phyloP scores from a whole-genome alignment of 2,113 vertebrate species.

The Hippocampus zosterae region DNA sequence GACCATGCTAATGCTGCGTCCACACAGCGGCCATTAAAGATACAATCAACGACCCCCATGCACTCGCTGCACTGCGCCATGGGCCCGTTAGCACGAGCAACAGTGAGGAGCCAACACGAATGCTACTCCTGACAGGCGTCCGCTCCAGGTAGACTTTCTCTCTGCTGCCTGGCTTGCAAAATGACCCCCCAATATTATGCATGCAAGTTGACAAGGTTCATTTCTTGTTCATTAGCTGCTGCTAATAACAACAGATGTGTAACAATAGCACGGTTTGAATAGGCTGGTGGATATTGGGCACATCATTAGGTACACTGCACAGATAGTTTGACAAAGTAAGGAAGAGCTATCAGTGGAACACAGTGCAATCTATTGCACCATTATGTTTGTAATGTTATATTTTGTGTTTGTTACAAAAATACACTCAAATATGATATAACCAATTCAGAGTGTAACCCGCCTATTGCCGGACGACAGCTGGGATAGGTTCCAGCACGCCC shows the following conservation, averaged over 20 bases:
- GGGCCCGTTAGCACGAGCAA: slow-evolving; percentile 30
- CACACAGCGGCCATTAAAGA: slow-evolving; percentile 75
- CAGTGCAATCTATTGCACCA: no score
- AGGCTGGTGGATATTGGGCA: background rate
- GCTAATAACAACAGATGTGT: slow-evolving; percentile 52
- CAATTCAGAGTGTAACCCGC: no score
- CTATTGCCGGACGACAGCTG: no score
- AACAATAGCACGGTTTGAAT: background rate
- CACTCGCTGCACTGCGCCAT: slow-evolving; percentile 54
- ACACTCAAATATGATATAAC: no score
- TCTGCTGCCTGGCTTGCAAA: slow-evolving; percentile 12
- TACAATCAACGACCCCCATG: slow-evolving; percentile 76
- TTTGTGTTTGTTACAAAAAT: no score
- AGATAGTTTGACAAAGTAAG: background rate
- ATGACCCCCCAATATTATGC: slow-evolving; percentile 37
- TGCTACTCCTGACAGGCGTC: slow-evolving; percentile 1
- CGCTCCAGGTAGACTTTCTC: slow-evolving; percentile 18
- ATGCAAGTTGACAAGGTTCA: slow-evolving; percentile 61
- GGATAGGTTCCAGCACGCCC: no score
- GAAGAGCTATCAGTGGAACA: background rate
- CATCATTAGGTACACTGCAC: background rate
- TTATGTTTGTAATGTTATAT: no score
- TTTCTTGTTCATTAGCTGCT: slow-evolving; percentile 63
- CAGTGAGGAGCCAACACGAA: slow-evolving; percentile 33
- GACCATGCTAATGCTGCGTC: slow-evolving; percentile 66